Evolutionary conservation across 2,888 invertebrate genomes (phyloP).

Genomic region (Chydorus sphaericus): DNA sequence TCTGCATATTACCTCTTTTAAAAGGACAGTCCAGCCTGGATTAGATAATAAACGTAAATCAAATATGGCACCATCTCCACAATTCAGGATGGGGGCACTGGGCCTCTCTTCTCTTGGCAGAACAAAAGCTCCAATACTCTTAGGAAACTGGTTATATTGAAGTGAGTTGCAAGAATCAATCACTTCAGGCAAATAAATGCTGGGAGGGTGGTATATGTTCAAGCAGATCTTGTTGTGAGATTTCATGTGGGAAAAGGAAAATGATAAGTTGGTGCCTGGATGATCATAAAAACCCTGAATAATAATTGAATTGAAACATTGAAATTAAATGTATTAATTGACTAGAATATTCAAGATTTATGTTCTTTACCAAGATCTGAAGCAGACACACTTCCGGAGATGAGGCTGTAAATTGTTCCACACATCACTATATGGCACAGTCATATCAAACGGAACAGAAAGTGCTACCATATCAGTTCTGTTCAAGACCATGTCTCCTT

Average conservation of each 20-base stretch:
- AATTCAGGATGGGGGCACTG: background rate
- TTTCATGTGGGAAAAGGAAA: background rate
- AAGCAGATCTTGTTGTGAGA: background rate
- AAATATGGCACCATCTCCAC: background rate
- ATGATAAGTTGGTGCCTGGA: background rate
- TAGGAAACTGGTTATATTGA: background rate
- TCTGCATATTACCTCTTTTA: background rate
- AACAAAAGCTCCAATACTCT: background rate
- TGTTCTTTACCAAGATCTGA: background rate
- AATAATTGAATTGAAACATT: too few species aligned
- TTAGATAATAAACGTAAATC: background rate
- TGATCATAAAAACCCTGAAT: background rate
- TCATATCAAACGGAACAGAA: background rate
- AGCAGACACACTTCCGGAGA: background rate
- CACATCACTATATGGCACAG: background rate
- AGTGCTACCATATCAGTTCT: background rate
- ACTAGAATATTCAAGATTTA: too few species aligned
- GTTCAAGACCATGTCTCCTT: background rate
- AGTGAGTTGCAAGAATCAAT: background rate
- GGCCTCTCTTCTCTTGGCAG: background rate
- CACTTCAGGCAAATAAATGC: background rate
- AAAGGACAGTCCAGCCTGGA: slow-evolving; percentile 6
- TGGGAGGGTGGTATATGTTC: background rate
- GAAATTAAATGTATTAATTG: too few species aligned
- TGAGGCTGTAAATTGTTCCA: slow-evolving; percentile 5